Conservation (phyloP, 1,140 invertebrate species). For the Laupala kohalensis region DNA sequence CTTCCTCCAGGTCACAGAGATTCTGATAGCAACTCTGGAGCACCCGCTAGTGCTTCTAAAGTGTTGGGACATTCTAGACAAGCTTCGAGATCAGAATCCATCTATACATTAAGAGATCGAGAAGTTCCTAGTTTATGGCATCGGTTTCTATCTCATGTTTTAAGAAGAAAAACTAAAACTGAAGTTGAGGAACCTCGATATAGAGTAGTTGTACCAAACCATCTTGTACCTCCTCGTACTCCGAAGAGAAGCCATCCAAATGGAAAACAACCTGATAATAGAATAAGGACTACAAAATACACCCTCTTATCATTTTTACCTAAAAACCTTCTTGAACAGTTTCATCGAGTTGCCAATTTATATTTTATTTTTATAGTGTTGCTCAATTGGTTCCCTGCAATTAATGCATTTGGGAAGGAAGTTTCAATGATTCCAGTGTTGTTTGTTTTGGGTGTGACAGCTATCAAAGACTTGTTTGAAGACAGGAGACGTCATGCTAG, state of each 20-base stretch:
- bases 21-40: conserved; percentile 24
- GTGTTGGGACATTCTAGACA: conserved; percentile 37
- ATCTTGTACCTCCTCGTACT: conserved; percentile 62
- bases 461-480: conserved; percentile 93
- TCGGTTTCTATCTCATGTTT: conserved; percentile 42
- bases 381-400: conserved; percentile 85
- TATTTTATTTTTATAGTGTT: conserved; percentile 97
- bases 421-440: conserved; percentile 87
- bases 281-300: conserved; percentile 90
- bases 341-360: conserved; percentile 92
- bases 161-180: conserved; percentile 28
- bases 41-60: conserved; percentile 28
- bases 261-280: conserved; percentile 59
- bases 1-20: conserved; percentile 57
- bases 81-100: conserved; percentile 63
- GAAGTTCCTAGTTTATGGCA: conserved; percentile 54
- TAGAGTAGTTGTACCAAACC: conserved; percentile 66
- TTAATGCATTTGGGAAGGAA: conserved; percentile 93
- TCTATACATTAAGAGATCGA: conserved; percentile 68
- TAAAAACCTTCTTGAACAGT: conserved; percentile 95
- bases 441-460: conserved; percentile 92
- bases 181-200: conserved; percentile 47
- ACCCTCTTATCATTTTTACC: conserved; percentile 87
- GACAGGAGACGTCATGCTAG: conserved; percentile 78
- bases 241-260: conserved; percentile 72